Percentiles rank a stretch among this genome's conserved stretches.
Conservation (phyloP, 2,797 vertebrate species). For the Megalops cyprinoides region DNA sequence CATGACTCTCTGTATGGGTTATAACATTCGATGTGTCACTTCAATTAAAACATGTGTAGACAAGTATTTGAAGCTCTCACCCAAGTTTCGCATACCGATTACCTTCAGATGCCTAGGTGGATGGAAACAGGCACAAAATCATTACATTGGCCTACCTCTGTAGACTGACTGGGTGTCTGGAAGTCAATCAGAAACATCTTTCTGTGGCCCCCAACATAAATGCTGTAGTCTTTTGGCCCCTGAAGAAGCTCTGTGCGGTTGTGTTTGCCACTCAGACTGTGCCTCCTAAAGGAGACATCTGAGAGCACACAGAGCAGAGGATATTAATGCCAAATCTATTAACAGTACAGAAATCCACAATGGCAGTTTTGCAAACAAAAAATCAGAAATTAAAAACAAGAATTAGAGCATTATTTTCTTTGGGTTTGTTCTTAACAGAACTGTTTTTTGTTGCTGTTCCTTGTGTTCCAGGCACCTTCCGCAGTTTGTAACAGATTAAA, state of each 20-base stretch:
- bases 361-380: background rate
- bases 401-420: too few relatives aligned
- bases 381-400: too few relatives aligned
- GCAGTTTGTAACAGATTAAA: too few relatives aligned
- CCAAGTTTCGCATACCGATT: too few relatives aligned
- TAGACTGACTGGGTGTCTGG: background rate
- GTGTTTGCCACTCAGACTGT: rapidly evolving
- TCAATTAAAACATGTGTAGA: background rate
- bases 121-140: background rate
- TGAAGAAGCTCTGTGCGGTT: constrained; percentile 39
- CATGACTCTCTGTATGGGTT: background rate
- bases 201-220: constrained; percentile 41
- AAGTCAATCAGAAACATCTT: constrained; percentile 36
- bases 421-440: too few relatives aligned
- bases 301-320: background rate
- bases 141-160: background rate
- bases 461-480: too few relatives aligned
- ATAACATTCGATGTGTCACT: background rate
- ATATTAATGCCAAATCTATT: background rate
- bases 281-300: constrained; percentile 39
- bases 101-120: background rate
- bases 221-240: background rate
- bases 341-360: background rate
- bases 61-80: background rate
- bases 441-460: too few relatives aligned